Percentiles rank a stretch among this genome's conserved stretches.
Evolutionary conservation across 2,797 vertebrate species (phyloP).

Genomic region (Pantherophis vulpinus): DNA sequence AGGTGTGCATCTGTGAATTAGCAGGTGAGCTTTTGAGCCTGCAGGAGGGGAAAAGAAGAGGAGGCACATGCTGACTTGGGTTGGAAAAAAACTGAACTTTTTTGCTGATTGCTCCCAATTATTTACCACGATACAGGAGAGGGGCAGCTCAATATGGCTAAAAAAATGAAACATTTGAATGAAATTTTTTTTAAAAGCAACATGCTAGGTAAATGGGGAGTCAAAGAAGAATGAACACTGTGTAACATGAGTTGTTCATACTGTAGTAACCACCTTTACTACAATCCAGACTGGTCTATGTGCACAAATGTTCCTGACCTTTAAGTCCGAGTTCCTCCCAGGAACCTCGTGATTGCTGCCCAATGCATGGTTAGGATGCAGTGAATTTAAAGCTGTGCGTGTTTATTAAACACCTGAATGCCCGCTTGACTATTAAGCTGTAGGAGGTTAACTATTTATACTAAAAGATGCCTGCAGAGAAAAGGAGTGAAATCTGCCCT

Average conservation of each 20-base stretch:
- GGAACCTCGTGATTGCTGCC: background rate
- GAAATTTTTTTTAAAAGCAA: background rate
- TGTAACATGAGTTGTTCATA: background rate
- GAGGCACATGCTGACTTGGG: background rate
- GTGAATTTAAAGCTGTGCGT: background rate
- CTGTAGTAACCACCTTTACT: background rate
- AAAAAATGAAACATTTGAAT: background rate
- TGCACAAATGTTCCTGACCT: background rate
- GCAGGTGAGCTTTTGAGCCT: background rate
- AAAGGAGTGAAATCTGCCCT: background rate
- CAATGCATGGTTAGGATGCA: background rate
- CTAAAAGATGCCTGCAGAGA: background rate
- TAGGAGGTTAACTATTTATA: background rate
- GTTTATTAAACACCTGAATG: background rate
- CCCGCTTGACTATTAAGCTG: background rate
- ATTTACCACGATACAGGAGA: background rate
- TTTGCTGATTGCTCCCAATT: background rate
- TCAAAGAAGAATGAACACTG: background rate
- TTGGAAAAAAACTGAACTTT: background rate
- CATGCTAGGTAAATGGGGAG: background rate
- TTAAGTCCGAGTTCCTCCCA: background rate
- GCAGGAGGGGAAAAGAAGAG: background rate
- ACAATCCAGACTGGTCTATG: background rate
- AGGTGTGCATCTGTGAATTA: background rate
- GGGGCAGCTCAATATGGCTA: background rate